Evolutionary conservation across 2,888 invertebrate species (phyloP), one percentile per base, ranked within the genome.

Genomic region (Portevinia maculata): DNA sequence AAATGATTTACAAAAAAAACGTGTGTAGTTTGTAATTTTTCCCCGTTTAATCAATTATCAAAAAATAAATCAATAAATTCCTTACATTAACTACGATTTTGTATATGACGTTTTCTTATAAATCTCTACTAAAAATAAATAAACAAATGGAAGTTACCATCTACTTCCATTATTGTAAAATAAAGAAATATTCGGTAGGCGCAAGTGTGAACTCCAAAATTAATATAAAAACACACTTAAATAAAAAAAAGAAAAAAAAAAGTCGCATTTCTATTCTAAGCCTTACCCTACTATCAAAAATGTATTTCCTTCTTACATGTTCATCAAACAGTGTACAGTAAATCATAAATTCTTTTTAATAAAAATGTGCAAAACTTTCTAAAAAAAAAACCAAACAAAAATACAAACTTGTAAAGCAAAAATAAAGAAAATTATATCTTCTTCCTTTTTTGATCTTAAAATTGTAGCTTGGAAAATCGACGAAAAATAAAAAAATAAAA

Each of bases 61-160:
- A 67, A 60, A 52, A 50, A 3, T 8, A 64, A 50, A 64, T 19
- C 50, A 57, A 46, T 46, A 46, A 62, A 52, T 37, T 37, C 37
- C 2, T 65, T 46, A 52, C 41, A 37, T 34, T 32, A 62, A 53
- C 24, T 64, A 57, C 71, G 30, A 70, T 76, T 81, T 81, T 83
- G 8, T 83, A 83, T 76, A 78, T 78, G 76, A 71, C 71, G 71
- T 78, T 78, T n/a, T 78, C 78, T 71, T 71, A 78, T 71, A 57
- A 60, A 65, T 62, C 52, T 59, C 50, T 59, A 65, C 13, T 8
- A 50, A 59, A 50, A 34, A 53, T 17, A 59, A 71, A 78, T 65
- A 78, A 78, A 76, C 67, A 70, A 76, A 78, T 78, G 71, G 78
- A 78, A 83, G 83, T 55, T 83, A 83, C 71, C 41, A 53, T 83